A percentile compares a stretch with the other conserved stretches of the same genome.
phyloP scores from a whole-genome alignment of 2,113 vertebrate genomes.

The Haemorhous mexicanus region DNA sequence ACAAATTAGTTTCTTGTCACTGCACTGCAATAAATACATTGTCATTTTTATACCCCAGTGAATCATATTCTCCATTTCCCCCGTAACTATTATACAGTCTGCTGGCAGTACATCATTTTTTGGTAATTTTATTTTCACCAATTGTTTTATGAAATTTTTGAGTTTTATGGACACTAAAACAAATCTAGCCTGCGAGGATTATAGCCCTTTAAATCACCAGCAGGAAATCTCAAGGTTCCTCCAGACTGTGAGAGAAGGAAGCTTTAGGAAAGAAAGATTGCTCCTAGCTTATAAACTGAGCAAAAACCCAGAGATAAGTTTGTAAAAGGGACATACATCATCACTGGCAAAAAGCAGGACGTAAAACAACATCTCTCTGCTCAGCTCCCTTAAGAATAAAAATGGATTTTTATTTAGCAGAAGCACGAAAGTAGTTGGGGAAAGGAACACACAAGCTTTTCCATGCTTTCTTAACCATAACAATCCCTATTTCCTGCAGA shows the following conservation, averaged over 20 bases:
- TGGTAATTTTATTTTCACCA: slow-evolving; percentile 87
- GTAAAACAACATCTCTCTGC: slow-evolving; percentile 76
- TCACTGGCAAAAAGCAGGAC: slow-evolving; percentile 62
- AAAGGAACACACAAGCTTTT: slow-evolving; percentile 48
- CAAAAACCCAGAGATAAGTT: slow-evolving; percentile 94
- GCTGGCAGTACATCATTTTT: slow-evolving; percentile 84
- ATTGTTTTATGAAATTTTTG: slow-evolving; percentile 88
- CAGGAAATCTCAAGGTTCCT: slow-evolving; percentile 99
- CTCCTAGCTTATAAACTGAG: slow-evolving; percentile 97
- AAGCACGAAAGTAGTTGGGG: slow-evolving; percentile 52
- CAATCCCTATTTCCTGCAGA: slow-evolving; percentile 15
- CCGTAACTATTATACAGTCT: slow-evolving; percentile 85
- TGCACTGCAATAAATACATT: slow-evolving; percentile 81
- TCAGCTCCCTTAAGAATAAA: slow-evolving; percentile 75
- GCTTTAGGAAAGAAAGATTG: slow-evolving; percentile 97
- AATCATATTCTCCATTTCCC: slow-evolving; percentile 83
- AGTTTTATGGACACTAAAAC: slow-evolving; percentile 88
- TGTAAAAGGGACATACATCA: slow-evolving; percentile 85
- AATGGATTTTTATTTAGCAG: slow-evolving; percentile 82
- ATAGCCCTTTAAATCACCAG: slow-evolving; percentile 97
- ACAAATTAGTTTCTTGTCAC: slow-evolving; percentile 84
- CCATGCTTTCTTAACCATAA: slow-evolving; percentile 43
- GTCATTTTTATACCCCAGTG: slow-evolving; percentile 82
- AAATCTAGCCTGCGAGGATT: slow-evolving; percentile 82
- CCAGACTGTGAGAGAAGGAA: slow-evolving; percentile 95